Conservation (phyloP, 2,888 invertebrate species). For the Diaprepes abbreviatus region DNA sequence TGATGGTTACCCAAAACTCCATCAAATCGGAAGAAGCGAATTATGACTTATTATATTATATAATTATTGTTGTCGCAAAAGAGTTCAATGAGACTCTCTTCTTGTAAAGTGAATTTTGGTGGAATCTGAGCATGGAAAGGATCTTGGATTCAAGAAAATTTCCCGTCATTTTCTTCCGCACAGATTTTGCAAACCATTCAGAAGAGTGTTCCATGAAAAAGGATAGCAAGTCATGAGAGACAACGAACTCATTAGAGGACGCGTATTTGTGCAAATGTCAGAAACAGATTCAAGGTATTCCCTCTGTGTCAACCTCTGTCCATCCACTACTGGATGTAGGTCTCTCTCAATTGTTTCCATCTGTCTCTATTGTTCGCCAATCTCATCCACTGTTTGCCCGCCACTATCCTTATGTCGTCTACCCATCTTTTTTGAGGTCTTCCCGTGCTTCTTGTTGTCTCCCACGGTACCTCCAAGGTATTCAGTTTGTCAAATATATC, state of each 20-base stretch:
- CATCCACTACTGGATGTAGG: no score
- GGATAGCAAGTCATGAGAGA: no score
- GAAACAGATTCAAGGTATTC: no score
- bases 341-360: no score
- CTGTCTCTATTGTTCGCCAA: no score
- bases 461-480: neutral
- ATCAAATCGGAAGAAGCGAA: neutral
- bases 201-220: constrained; percentile 1
- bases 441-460: constrained; percentile 12
- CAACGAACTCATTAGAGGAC: no score
- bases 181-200: constrained; percentile 26
- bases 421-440: neutral
- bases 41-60: neutral
- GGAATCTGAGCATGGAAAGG: neutral
- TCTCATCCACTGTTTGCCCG: no score
- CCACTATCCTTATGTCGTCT: neutral
- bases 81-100: constrained; percentile 4
- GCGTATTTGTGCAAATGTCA: no score
- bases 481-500: constrained; percentile 26
- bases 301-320: no score
- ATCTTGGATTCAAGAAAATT: no score
- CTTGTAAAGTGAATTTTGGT: neutral
- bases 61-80: neutral
- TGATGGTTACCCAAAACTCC: no score
- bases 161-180: neutral